Percentiles rank a stretch among this genome's conserved stretches.
Evolutionary conservation across 2,113 vertebrate species (phyloP).

Genomic region (Pelobates fuscus): DNA sequence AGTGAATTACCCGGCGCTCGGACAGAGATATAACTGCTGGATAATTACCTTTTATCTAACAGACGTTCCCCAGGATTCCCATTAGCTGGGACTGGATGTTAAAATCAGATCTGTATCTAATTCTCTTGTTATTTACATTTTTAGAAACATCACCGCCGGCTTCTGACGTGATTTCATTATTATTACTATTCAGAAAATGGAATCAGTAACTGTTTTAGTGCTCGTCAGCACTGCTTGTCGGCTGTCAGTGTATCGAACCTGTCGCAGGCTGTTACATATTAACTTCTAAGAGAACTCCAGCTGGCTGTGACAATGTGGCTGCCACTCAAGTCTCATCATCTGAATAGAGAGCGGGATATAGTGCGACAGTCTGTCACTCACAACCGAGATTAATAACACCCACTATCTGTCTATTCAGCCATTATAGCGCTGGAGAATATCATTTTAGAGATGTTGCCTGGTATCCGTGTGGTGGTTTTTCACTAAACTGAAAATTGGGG

Average conservation of each 20-base stretch:
- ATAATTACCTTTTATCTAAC: background rate
- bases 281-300: background rate
- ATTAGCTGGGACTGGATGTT: background rate
- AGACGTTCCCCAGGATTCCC: background rate
- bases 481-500: too few species aligned
- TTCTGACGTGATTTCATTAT: slow-evolving; percentile 15
- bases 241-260: background rate
- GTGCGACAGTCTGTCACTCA: background rate
- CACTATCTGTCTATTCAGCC: too few species aligned
- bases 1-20: too few species aligned
- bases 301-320: background rate
- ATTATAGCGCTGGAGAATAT: too few species aligned
- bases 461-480: too few species aligned
- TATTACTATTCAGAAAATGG: background rate
- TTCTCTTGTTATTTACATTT: slow-evolving; percentile 16
- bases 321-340: too few species aligned
- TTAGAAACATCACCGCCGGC: background rate
- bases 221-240: background rate
- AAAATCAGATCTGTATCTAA: slow-evolving; percentile 24
- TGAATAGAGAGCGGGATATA: too few species aligned
- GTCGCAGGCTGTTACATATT: background rate
- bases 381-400: background rate
- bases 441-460: too few species aligned
- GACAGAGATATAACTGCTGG: slow-evolving; percentile 8
- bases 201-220: background rate